These are phyloP conservation scores for Kryphioiulus occultus DNA, from an alignment of 2,888 invertebrate species.

Conservation along the genomic window DNA sequence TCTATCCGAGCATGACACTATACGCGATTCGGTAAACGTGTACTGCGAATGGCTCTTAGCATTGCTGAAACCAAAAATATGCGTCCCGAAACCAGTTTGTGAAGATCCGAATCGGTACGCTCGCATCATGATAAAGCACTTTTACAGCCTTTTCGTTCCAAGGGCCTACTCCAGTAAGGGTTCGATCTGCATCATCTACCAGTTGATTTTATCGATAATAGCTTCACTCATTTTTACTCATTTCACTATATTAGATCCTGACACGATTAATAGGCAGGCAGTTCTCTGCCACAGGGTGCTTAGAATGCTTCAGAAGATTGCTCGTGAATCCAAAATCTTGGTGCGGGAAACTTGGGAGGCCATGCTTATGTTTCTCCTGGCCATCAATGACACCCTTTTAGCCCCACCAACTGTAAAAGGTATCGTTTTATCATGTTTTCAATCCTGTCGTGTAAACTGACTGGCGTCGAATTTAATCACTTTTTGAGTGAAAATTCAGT, in stretches of 20 bases:
- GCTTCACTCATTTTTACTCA: not conserved
- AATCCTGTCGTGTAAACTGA: not conserved
- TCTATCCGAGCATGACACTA: conserved; percentile 88
- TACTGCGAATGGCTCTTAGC: conserved; percentile 97
- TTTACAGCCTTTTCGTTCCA: conserved; percentile 94
- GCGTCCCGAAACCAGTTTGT: conserved; percentile 86
- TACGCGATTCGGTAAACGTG: conserved; percentile 94
- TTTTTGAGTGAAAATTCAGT: too few species aligned
- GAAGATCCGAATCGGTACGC: conserved; percentile 91
- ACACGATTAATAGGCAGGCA: conserved; percentile 84
- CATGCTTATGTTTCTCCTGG: conserved; percentile 82
- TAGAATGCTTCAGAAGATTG: conserved; percentile 81
- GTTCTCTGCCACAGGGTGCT: conserved; percentile 91
- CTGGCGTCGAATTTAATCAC: too few species aligned
- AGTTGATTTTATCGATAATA: not conserved
- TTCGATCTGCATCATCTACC: not conserved
- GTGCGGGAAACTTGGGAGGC: conserved; percentile 91
- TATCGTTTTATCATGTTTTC: conserved; percentile 56
- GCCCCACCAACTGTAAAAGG: conserved; percentile 89
- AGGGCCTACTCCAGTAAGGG: conserved; percentile 74
- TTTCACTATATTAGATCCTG: conserved; percentile 71
- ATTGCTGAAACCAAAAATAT: conserved; percentile 81
- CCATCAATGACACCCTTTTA: conserved; percentile 88
- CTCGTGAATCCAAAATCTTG: conserved; percentile 76
- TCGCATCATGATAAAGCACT: conserved; percentile 86